Evolutionary conservation across 2,797 vertebrate genomes (phyloP), one percentile per base, ranked within the genome.

Genomic region (Trachops cirrhosus): DNA sequence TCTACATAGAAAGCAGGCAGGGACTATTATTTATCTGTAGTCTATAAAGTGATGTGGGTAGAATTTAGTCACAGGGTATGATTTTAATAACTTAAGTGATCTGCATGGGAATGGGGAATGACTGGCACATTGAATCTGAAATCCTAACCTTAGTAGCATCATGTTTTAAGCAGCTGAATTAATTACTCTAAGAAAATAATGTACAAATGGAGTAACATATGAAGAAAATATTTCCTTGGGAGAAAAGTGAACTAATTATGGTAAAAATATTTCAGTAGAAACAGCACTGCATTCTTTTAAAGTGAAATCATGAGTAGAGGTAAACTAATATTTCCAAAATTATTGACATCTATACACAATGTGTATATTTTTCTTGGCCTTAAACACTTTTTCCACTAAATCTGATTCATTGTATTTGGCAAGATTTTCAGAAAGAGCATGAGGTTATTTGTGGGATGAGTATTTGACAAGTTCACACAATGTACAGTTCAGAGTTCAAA

Each of bases 401-500:
- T 94, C 85, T 89, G 29, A 90, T 86, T 96, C 83, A 92, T 80
- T 94, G 68, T 67, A 77, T 90, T 97, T 96, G 92, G 94, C 92
- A 92, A 87, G 74, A 88, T 92, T 95, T 97, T 75, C 62, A 83
- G 95, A 97, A 96, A 94, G 89, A 95, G 37, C 89, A 94, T 18
- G 24, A 92, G 90, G 90, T 95, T 97, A 92, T 95, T 97, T 94
- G 86, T 93, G 91, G 90, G 96, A 97, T 95, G 70, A 83, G 75
- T 95, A 83, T 94, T 94, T 97, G 95, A 96, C 94, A 95, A 93
- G 92, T 96, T 96, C 95, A 97, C 95, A 90, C 88, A 95, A 90
- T 97, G 92, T 95, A 87, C 78, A 96, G 97, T 91, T 95, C 96
- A 95, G 70, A 91, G 97, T 95, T 97, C 94, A 97, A 96, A 97